Percentiles rank a stretch among this genome's conserved stretches.
Conservation (phyloP, 2,797 vertebrate species). For the Poecilia velifera region DNA sequence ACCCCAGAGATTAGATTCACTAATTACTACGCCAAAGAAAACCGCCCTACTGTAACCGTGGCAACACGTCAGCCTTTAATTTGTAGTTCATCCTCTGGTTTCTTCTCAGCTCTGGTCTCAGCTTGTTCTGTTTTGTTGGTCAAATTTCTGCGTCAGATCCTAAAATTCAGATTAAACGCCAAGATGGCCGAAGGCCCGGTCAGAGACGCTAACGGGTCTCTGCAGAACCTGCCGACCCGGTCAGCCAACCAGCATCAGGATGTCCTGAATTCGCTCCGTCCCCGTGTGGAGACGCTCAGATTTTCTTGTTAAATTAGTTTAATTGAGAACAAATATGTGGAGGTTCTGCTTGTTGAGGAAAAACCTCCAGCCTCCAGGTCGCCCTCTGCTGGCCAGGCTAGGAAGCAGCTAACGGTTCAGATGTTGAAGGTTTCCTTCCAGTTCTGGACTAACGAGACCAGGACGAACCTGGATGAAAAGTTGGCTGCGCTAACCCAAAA, state of each 20-base stretch:
- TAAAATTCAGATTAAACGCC: not conserved
- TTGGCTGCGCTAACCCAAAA: too few species aligned
- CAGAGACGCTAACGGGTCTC: not conserved
- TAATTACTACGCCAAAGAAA: not conserved
- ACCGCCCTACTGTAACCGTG: not conserved
- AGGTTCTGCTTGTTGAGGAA: too few species aligned
- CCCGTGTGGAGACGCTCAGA: not conserved
- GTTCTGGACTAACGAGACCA: not conserved
- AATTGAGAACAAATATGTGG: too few species aligned
- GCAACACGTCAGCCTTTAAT: not conserved
- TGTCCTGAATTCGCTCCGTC: too few species aligned
- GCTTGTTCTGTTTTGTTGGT: not conserved
- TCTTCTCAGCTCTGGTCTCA: slow-evolving; percentile 5
- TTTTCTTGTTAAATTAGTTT: too few species aligned
- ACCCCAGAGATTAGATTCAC: not conserved
- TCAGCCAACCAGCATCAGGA: not conserved
- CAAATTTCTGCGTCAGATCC: not conserved
- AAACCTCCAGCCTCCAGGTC: not conserved
- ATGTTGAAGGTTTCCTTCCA: not conserved
- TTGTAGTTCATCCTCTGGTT: too few species aligned
- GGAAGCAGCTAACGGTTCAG: not conserved
- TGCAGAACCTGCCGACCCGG: not conserved
- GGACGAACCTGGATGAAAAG: not conserved
- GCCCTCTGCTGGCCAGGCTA: not conserved
- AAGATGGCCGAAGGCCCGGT: too few species aligned